phyloP scores from a whole-genome alignment of 1,140 invertebrate species.

The Teleogryllus occipitalis region DNA sequence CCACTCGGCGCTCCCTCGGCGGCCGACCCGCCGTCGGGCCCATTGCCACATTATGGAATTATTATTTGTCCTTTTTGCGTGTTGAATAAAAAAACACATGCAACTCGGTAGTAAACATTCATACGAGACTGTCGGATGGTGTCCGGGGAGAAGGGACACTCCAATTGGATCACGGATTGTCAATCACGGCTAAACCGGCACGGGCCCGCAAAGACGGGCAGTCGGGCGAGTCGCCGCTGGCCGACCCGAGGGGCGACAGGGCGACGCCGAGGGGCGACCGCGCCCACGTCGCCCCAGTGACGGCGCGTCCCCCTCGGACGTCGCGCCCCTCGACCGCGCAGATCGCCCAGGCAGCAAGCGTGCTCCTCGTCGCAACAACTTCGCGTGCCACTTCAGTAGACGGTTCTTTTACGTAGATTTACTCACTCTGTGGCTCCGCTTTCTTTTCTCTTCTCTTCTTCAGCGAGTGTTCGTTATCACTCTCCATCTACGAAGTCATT shows the following conservation, averaged over 20 bases:
- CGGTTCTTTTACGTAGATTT: too few relatives aligned
- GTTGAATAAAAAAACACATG: background rate
- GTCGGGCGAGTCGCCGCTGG: background rate
- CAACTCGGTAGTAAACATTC: background rate
- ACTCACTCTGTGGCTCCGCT: too few relatives aligned
- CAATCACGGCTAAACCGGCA: background rate
- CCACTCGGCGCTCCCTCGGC: background rate
- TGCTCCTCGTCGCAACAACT: too few relatives aligned
- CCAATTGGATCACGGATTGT: constrained; percentile 1
- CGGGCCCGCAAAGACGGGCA: background rate
- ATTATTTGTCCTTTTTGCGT: background rate
- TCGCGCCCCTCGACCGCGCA: too few relatives aligned
- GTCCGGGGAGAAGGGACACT: too few relatives aligned
- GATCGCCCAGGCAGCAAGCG: too few relatives aligned
- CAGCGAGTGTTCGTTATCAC: too few relatives aligned
- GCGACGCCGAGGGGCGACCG: background rate
- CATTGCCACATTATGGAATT: background rate
- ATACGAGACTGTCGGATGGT: background rate
- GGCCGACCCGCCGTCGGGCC: background rate
- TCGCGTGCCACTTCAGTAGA: too few relatives aligned
- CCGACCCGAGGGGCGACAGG: background rate
- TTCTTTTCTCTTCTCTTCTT: too few relatives aligned
- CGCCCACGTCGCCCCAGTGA: too few relatives aligned
- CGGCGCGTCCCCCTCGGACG: too few relatives aligned
- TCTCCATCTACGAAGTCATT: too few relatives aligned